Evolutionary conservation across 1,140 invertebrate genomes (phyloP).

Genomic region (Planococcus citri): DNA sequence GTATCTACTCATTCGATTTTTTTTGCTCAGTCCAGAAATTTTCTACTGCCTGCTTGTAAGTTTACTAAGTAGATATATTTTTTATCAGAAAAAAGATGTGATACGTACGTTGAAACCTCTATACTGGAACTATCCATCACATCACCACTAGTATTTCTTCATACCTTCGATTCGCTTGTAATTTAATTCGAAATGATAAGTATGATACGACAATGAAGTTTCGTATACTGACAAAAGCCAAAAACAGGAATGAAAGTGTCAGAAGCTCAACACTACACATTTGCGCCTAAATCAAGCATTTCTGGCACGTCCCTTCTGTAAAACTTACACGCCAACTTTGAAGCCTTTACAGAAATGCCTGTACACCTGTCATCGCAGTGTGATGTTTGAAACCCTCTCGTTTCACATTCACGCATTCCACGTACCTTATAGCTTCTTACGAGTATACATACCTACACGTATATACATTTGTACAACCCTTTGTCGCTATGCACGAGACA

Average conservation of each 20-base stretch:
- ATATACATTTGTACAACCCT: background rate
- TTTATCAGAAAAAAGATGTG: too few relatives aligned
- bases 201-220: conserved; percentile 1
- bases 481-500: background rate
- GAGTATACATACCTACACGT: background rate
- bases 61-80: too few relatives aligned
- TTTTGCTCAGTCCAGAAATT: too few relatives aligned
- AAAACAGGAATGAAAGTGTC: conserved; percentile 6
- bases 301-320: background rate
- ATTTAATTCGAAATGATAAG: background rate
- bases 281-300: background rate
- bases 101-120: too few relatives aligned
- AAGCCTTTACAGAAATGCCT: background rate
- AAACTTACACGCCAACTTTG: background rate
- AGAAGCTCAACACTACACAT: background rate
- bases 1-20: too few relatives aligned
- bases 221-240: background rate
- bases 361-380: background rate
- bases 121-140: too few relatives aligned
- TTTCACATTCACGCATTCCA: conserved; percentile 1
- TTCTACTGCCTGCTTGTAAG: too few relatives aligned
- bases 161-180: too few relatives aligned
- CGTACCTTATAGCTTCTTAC: too few relatives aligned
- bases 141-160: too few relatives aligned
- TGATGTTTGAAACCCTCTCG: background rate